Base-by-base conservation (phyloP, 2,888 invertebrate species). In the Trachelus troglodyta region DNA sequence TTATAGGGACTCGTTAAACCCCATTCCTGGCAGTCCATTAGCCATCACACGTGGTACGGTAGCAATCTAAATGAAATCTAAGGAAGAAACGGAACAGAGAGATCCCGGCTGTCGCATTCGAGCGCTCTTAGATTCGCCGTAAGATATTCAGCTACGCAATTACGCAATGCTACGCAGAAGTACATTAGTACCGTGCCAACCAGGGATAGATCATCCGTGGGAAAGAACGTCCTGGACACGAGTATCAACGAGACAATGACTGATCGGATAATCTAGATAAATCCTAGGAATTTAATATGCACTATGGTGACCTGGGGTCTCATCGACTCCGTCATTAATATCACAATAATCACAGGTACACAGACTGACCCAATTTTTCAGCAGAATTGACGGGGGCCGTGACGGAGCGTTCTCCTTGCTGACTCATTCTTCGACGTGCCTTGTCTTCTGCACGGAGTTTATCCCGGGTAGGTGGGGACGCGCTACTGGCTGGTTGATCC, bases 381-480 rank as follows among this genome's bases (percentile, higher is more conserved):
- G 79, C 84, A 77, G 86, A 81, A 69, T 83, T 82, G 73, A 84
- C 76, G 12, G 71, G 71, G 75, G 82, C 81, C 81, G 81, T 83
- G 83, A 83, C 82, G 82, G 78, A 81, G 77, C 71, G 71, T 71
- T 71, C 71, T 31, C 31, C 71, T 71, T 89, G 89, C 83, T 89
- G 90, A 85, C 85, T 88, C 86, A 89, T 87, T 85, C 89, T 89
- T 75, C 90, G 93, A 78, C 94, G 92, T 78, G 95, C 95, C 92
- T 96, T 96, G 91, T 95, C 96, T 85, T 96, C 96, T 68, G 95
- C 94, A 86, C 95, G 94, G 86, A 96, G 94, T 93, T 96, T 96
- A 92, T 96, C 96, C 81, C 96, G 92, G 34, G 96, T 96, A 73
- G 96, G 96, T 74, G 96, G 96, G 4, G 96, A 96, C 69, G 96